Evolutionary conservation across 2,113 vertebrate species (phyloP), one percentile per base, ranked within the genome.

Genomic region (Lagopus muta): DNA sequence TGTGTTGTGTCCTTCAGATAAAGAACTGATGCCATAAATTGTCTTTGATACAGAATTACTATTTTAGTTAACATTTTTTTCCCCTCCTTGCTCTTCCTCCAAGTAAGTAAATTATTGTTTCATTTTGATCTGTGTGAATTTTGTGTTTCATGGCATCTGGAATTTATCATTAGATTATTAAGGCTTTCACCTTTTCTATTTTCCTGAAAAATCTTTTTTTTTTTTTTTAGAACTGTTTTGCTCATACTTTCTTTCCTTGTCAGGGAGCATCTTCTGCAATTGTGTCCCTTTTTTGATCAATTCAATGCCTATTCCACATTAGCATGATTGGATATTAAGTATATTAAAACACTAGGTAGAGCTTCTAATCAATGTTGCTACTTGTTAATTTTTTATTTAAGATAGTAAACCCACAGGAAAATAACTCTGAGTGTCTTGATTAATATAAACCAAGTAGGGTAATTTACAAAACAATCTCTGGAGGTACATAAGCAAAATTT

Each of bases 391-490:
- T 92, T 94, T 94, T 52, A 22, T 52, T 42, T 73, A 11, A 70
- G 95, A 96, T 60, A 54, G 24, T 77, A 78, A 89, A 78, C 75
- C 65, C 82, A 40, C 8, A 83, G 73, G 93, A 93, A 91, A 96
- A 96, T 40, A 66, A 19, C 76, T 81, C 89, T 85, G 28, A 97
- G 78, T 60, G 79, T 62, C 97, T 94, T 86, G 74, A 90, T 95
- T 96, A 95, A 93, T 77, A 86, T 55, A 79, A 77, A 88, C 64
- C 60, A 70, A 91, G 88, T 80, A 82, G 62, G 79, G 83, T 93
- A 97, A 97, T 96, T 97, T 97, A 93, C 92, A 92, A 97, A 97
- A 96, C 80, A 92, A 94, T 95, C 94, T 97, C 96, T 74, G 77
- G 94, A 96, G 97, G 93, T 97, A 88, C 92, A 90, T 95, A 95